Conservation (phyloP, 2,888 invertebrate species). For the Ctenicera cuprea region DNA sequence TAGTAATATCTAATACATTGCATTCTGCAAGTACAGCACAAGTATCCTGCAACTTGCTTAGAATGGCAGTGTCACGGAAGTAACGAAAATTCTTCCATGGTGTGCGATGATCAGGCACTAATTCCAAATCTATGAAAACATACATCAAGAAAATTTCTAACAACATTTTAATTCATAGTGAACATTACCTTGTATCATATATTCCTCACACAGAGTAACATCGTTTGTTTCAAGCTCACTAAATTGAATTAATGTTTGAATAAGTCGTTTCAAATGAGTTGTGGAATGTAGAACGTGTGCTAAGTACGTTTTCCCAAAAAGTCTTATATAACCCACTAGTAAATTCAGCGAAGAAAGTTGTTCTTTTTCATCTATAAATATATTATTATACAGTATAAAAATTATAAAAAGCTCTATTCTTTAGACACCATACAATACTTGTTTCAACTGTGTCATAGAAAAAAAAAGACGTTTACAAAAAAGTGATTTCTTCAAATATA, state of each 20-base stretch:
- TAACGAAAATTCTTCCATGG: constrained; percentile 82
- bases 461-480: no score
- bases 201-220: constrained; percentile 75
- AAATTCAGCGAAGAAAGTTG: constrained; percentile 80
- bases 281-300: constrained; percentile 75
- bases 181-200: constrained; percentile 68
- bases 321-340: constrained; percentile 80
- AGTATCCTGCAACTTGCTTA: constrained; percentile 74
- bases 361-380: constrained; percentile 75
- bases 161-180: neutral
- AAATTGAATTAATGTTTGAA: constrained; percentile 75
- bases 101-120: constrained; percentile 66
- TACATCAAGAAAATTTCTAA: neutral
- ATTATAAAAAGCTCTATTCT: no score
- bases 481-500: no score
- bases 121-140: constrained; percentile 65
- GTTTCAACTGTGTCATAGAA: no score
- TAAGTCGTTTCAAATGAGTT: constrained; percentile 76
- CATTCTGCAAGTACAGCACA: constrained; percentile 76
- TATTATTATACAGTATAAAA: constrained; percentile 1
- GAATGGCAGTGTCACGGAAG: constrained; percentile 73
- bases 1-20: constrained; percentile 75
- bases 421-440: no score
- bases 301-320: constrained; percentile 77
- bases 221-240: constrained; percentile 73